Evolutionary conservation across 1,140 invertebrate species (phyloP).

Genomic region (Heterodera carotae): DNA sequence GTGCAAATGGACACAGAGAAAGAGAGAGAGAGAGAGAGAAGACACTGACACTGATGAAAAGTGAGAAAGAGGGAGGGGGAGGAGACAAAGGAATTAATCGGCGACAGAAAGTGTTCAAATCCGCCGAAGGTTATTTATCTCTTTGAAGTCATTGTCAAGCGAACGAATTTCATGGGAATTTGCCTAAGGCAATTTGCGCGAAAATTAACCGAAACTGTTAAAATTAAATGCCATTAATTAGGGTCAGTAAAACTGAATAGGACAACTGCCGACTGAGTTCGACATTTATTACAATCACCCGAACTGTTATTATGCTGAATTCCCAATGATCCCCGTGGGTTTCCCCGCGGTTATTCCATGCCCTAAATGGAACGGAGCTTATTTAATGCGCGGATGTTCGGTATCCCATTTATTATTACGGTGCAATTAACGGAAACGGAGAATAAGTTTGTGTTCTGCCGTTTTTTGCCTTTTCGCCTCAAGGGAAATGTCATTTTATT

Average conservation of each 20-base stretch:
- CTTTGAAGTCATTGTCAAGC: not conserved
- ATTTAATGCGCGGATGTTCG: too few species aligned
- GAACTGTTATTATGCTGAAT: too few species aligned
- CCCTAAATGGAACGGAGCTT: too few species aligned
- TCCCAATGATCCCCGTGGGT: too few species aligned
- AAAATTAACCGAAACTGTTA: not conserved
- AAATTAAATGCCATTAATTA: not conserved
- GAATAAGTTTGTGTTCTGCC: too few species aligned
- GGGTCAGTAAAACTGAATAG: not conserved
- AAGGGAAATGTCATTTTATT: not conserved
- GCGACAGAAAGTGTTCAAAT: not conserved
- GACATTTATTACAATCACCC: too few species aligned
- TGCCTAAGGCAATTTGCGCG: not conserved
- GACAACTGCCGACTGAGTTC: too few species aligned
- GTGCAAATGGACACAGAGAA: not conserved
- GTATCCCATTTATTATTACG: too few species aligned
- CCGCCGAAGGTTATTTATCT: not conserved
- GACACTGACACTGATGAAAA: too few species aligned
- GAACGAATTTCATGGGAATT: not conserved
- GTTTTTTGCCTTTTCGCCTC: not conserved
- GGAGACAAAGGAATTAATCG: not conserved
- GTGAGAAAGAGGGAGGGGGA: too few species aligned
- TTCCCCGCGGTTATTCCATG: too few species aligned
- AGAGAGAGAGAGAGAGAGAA: too few species aligned
- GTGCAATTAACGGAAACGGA: not conserved